These are phyloP conservation scores for Chanos chanos DNA, from an alignment of 2,797 vertebrate genomes.

Conservation along the genomic window DNA sequence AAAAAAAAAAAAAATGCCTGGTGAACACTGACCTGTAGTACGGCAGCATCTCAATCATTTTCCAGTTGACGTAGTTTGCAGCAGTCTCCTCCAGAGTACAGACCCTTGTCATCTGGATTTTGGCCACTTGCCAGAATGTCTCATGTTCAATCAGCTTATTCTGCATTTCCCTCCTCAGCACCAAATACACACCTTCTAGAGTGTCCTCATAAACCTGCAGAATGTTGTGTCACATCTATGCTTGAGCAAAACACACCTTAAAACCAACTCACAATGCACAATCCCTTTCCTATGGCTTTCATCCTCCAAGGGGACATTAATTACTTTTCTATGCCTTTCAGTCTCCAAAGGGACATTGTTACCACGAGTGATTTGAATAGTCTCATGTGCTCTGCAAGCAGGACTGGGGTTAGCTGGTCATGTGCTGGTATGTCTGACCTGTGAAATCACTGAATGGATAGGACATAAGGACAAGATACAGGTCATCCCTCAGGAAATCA, in stretches of 20 bases:
- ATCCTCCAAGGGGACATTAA: neutral
- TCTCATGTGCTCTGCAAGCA: no score
- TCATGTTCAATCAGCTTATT: conserved; percentile 32
- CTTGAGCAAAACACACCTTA: neutral
- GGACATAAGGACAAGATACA: no score
- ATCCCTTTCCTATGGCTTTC: no score
- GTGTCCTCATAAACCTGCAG: conserved; percentile 46
- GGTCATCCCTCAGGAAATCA: no score
- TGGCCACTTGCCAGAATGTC: conserved; percentile 56
- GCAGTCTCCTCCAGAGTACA: conserved; percentile 49
- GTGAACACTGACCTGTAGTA: conserved; percentile 47
- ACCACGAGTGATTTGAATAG: no score
- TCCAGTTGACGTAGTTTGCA: conserved; percentile 57
- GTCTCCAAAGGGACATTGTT: no score
- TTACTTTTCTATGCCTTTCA: neutral
- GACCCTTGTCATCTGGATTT: conserved; percentile 37
- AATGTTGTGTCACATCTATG: neutral
- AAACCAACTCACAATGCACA: neutral
- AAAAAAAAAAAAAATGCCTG: neutral
- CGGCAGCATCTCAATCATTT: conserved; percentile 50
- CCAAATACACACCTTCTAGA: conserved; percentile 43
- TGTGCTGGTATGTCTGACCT: no score
- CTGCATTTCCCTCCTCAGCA: conserved; percentile 51
- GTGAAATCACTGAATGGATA: no score
- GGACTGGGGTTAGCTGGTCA: no score